phyloP scores from a whole-genome alignment of 2,797 vertebrate genomes.

The Ibycter americanus region DNA sequence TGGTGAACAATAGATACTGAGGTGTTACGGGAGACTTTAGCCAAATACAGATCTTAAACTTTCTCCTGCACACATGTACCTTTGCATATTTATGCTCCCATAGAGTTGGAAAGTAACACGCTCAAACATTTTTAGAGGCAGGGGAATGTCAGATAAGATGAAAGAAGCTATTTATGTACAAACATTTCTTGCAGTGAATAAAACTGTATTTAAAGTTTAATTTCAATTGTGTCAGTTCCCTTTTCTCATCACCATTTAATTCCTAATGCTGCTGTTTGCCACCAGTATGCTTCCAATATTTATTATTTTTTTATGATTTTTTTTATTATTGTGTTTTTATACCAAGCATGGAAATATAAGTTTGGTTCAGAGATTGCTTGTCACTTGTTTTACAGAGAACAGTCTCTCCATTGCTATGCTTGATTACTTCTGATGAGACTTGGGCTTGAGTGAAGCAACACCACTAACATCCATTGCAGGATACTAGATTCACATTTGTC shows the following conservation, averaged over 20 bases:
- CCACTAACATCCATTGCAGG: not conserved
- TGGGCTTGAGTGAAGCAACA: not conserved
- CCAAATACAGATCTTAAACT: not conserved
- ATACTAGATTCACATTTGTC: not conserved
- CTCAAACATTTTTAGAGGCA: not conserved
- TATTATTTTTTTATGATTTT: conserved; percentile 18
- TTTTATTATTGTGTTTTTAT: not conserved
- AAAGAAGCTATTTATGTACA: not conserved
- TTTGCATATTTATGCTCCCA: not conserved
- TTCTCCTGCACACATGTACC: not conserved
- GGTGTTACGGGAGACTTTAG: not conserved
- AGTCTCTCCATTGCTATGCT: not conserved
- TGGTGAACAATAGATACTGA: not conserved
- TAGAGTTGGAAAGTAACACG: not conserved
- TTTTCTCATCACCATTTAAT: conserved; percentile 55
- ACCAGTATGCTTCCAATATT: not conserved
- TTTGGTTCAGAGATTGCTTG: conserved; percentile 18
- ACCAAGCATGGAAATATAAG: not conserved
- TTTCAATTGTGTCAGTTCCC: conserved; percentile 36
- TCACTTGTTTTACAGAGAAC: not conserved
- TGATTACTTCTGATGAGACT: not conserved
- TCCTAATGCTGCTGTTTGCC: conserved; percentile 37
- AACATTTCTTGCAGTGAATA: not conserved
- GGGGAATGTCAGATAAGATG: not conserved
- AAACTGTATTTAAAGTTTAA: conserved; percentile 32